phyloP scores from a whole-genome alignment of 2,797 vertebrate species.

The Iguana delicatissima region DNA sequence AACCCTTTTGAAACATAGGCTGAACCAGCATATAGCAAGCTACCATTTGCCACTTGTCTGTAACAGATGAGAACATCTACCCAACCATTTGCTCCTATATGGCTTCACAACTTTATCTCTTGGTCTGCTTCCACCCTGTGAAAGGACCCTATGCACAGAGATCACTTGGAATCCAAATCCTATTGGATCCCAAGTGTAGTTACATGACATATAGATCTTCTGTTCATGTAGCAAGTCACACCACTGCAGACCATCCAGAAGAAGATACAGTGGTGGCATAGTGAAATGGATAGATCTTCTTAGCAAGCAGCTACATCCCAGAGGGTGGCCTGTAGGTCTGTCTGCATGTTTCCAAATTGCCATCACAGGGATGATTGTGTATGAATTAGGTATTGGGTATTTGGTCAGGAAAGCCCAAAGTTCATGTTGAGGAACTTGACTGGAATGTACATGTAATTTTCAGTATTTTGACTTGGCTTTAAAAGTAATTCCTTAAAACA shows the following conservation, averaged over 20 bases:
- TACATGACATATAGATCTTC: background rate
- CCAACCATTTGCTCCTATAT: background rate
- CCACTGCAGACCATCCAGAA: background rate
- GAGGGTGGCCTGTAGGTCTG: background rate
- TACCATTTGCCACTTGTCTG: background rate
- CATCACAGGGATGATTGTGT: background rate
- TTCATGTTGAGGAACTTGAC: background rate
- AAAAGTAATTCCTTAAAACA: no score
- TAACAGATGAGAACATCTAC: background rate
- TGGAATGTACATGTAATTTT: conserved; percentile 25
- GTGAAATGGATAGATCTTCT: background rate
- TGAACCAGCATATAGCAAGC: background rate
- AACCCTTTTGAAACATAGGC: background rate
- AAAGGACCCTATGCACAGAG: background rate
- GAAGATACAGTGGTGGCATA: background rate
- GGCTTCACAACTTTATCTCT: background rate
- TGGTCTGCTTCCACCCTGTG: background rate
- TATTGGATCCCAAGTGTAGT: background rate
- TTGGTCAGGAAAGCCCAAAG: background rate
- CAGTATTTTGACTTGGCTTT: no score
- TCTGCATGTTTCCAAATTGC: background rate
- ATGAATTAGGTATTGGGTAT: background rate
- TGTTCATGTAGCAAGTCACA: background rate
- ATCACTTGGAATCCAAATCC: background rate
- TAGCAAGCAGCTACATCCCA: background rate